Evolutionary conservation across 2,888 invertebrate species (phyloP), one percentile per base, ranked within the genome.

Genomic region (Conops quadrifasciatus): DNA sequence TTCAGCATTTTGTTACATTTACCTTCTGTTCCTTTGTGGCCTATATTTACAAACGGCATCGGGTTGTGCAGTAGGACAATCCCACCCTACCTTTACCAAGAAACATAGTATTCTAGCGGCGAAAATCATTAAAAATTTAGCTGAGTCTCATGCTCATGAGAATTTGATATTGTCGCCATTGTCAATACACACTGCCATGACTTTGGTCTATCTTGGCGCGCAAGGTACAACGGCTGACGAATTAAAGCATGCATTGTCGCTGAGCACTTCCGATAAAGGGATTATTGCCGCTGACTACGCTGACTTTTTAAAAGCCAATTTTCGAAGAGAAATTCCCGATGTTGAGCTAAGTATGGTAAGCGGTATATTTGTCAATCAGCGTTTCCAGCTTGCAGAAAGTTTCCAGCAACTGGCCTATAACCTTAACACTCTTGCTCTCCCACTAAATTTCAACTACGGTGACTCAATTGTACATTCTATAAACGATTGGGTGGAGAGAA

Each of bases 401-500:
- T 90, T 91, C 75, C 87, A 89, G 76, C 85, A 87, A 7, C 85
- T 90, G 58, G 89, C 92, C 0, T 80, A 87, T 9, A 88, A 89
- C 58, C 86, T 93, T 80, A 86, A 88, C 56, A 89, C 93, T 1
- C 89, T 88, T 36, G 88, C 91, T 5, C 88, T 91, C 78, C 86
- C 87, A 60, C 74, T 94, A 0, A 83, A 94, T 79, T 95, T 95
- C 77, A 77, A 70, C 0, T 76, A 89, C 28, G 83, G 88, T 1
- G 79, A 77, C 1, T 84, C 81, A 21, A 88, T 90, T 1, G 88
- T 88, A 0, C 77, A 86, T 0, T 83, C 81, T 0, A 95, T 98
- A 63, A 98, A 98, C 81, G 78, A 84, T 47, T 96, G 96, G 94
- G 94, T 92, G 53, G 91, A 91, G 80, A 83, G 88, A 4, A 89